These are phyloP conservation scores for Ectobius pallidus DNA, from an alignment of 2,888 invertebrate genomes.

Conservation along the genomic window DNA sequence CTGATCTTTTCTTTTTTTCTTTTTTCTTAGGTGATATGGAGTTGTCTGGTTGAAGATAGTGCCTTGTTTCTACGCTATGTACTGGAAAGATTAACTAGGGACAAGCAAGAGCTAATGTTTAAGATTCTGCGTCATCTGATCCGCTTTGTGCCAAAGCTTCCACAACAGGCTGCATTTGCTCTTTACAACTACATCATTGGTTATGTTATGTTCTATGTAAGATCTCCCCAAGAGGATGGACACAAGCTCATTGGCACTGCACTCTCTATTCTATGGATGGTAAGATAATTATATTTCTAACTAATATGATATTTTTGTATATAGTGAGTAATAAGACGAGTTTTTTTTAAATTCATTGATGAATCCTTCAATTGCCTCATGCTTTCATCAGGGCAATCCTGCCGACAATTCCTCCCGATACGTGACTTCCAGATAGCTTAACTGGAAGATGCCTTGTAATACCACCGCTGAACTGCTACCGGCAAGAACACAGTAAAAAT, in stretches of 20 bases:
- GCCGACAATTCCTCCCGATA: too few relatives aligned
- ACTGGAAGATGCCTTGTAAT: too few relatives aligned
- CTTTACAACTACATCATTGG: conserved; percentile 99
- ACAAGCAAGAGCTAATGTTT: conserved; percentile 93
- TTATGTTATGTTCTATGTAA: conserved; percentile 98
- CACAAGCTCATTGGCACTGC: conserved; percentile 95
- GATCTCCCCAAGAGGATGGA: conserved; percentile 94
- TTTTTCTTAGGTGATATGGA: conserved; percentile 93
- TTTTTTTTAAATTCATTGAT: too few relatives aligned
- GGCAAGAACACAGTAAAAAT: too few relatives aligned
- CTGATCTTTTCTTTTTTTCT: too few relatives aligned
- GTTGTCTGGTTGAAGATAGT: conserved; percentile 96
- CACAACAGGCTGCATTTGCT: conserved; percentile 97
- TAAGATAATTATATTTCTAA: too few relatives aligned
- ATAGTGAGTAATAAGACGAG: too few relatives aligned
- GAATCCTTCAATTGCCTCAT: too few relatives aligned
- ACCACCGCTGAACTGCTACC: too few relatives aligned
- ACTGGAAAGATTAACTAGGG: conserved; percentile 91
- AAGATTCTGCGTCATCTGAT: conserved; percentile 90
- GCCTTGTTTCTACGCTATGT: conserved; percentile 95
- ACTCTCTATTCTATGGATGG: conserved; percentile 95
- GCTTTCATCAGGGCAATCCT: too few relatives aligned
- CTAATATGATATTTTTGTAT: background rate
- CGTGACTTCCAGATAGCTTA: too few relatives aligned
- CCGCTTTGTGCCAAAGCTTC: conserved; percentile 88